A percentile compares a stretch with the other conserved stretches of the same genome.
Evolutionary conservation across 2,888 invertebrate species (phyloP).

Genomic region (Folsomia candida): DNA sequence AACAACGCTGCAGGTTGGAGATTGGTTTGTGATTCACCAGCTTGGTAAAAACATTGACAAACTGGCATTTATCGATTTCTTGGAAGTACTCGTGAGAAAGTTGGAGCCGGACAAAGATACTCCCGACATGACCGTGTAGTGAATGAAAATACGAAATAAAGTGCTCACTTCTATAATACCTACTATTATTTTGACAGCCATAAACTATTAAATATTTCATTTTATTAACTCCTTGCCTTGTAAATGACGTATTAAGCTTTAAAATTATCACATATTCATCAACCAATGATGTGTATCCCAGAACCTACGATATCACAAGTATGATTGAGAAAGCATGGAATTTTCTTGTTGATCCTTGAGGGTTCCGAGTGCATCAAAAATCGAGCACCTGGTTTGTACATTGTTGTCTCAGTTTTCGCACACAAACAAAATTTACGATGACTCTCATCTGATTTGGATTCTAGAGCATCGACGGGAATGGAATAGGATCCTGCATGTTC

Average conservation of each 20-base stretch:
- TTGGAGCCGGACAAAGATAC: not conserved
- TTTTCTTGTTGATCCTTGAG: not conserved
- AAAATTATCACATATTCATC: too few relatives aligned
- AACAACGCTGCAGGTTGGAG: constrained; percentile 12
- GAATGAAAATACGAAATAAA: too few relatives aligned
- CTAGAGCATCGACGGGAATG: constrained; percentile 25
- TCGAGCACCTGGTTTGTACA: constrained; percentile 26
- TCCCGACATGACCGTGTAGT: not conserved
- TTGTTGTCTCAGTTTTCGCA: constrained; percentile 7
- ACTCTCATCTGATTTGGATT: not conserved
- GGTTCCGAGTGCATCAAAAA: constrained; percentile 17
- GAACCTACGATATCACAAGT: constrained; percentile 26
- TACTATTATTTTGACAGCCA: too few relatives aligned
- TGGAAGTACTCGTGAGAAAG: constrained; percentile 8
- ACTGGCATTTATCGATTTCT: constrained; percentile 21
- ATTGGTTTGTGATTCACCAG: constrained; percentile 33
- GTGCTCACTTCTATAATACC: too few relatives aligned
- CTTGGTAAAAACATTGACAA: constrained; percentile 26
- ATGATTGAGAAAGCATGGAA: constrained; percentile 32
- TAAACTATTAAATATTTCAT: too few relatives aligned
- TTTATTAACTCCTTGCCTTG: too few relatives aligned
- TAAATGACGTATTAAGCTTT: too few relatives aligned
- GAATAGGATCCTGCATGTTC: constrained; percentile 14
- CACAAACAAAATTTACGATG: constrained; percentile 30
- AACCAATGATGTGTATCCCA: constrained; percentile 24